Conservation (phyloP, 1,140 invertebrate genomes). For the Lasaia peninsularis region DNA sequence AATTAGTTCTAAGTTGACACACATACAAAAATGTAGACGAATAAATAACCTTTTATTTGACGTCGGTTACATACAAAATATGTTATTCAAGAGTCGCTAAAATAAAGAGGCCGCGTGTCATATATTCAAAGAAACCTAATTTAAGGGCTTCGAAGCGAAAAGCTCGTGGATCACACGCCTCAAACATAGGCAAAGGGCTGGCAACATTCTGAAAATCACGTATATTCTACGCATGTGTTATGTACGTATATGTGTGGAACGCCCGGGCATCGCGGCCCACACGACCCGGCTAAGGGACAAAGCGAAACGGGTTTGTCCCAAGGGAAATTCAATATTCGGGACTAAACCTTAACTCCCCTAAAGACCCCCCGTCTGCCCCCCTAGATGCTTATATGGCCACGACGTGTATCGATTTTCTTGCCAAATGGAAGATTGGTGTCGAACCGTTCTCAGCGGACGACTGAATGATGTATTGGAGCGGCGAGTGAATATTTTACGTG, state of each 20-base stretch:
- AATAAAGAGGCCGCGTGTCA: slow-evolving; percentile 23
- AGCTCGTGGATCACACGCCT: slow-evolving; percentile 25
- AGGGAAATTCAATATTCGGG: slow-evolving; percentile 78
- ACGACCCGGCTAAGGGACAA: slow-evolving; percentile 73
- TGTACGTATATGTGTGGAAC: slow-evolving; percentile 14
- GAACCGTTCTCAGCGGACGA: slow-evolving; percentile 70
- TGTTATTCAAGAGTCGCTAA: not conserved
- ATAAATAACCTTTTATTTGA: no score
- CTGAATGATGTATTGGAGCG: slow-evolving; percentile 72
- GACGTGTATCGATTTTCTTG: slow-evolving; percentile 76
- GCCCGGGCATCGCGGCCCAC: slow-evolving; percentile 69
- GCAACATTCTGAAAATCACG: slow-evolving; percentile 68
- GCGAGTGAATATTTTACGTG: slow-evolving; percentile 69
- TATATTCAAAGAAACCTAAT: slow-evolving; percentile 64
- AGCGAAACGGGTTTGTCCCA: slow-evolving; percentile 76
- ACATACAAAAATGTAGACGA: no score
- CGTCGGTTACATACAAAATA: no score
- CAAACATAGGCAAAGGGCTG: slow-evolving; percentile 46
- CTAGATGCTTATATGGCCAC: slow-evolving; percentile 76
- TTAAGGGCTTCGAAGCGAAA: slow-evolving; percentile 57
- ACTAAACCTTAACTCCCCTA: slow-evolving; percentile 76
- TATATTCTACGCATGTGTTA: slow-evolving; percentile 52
- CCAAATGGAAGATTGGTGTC: slow-evolving; percentile 77
- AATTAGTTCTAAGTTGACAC: no score
- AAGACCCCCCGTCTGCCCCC: slow-evolving; percentile 71